Evolutionary conservation across 2,113 vertebrate genomes (phyloP), one percentile per base, ranked within the genome.

Genomic region (Leucoraja erinaceus): DNA sequence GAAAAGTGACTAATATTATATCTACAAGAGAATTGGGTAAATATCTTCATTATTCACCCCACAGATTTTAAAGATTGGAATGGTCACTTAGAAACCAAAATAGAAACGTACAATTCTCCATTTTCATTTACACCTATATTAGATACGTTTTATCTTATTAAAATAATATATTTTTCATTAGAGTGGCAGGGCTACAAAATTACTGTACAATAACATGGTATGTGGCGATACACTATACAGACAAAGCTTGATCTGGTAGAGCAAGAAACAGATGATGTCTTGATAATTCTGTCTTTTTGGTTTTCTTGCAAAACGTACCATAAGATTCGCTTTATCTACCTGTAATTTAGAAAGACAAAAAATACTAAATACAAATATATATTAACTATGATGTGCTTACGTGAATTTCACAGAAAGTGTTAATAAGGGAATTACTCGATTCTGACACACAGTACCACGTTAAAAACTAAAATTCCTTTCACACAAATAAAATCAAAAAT

Each of bases 151-250:
- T 91, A 72, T 20, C 20, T 72, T 91, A 91, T 47, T 91, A 91
- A 91, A 91, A 91, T 91, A 91, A 68, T 74, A 31, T 25, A 12
- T 72, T 91, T 72, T 68, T 91, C 90, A 91, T 68, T 59, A 90
- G 54, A 68, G 22, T 28, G 28, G 4, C 25, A 72, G 66, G 56
- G 66, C 66, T 72, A 74, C 90, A 91, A 91, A 91, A 91, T 38
- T 72, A 72, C 88, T 72, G 16, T 47, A 72, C 90, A 72, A 4
- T 54, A 91, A 74, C 90, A 90, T 5, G 47, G 8, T 83, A 83
- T 22, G 56, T 70, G 70, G 20, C 20, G 10, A 68, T 9, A 70
- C 20, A 91, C 63, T 38, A 90, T 25, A 90, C 20, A 91, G 66
- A 91, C 54, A 61, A 20, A 91, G 22, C 33, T 72, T 33, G 70